Conservation (phyloP, 2,797 vertebrate species). For the Lycodopsis pacificus region DNA sequence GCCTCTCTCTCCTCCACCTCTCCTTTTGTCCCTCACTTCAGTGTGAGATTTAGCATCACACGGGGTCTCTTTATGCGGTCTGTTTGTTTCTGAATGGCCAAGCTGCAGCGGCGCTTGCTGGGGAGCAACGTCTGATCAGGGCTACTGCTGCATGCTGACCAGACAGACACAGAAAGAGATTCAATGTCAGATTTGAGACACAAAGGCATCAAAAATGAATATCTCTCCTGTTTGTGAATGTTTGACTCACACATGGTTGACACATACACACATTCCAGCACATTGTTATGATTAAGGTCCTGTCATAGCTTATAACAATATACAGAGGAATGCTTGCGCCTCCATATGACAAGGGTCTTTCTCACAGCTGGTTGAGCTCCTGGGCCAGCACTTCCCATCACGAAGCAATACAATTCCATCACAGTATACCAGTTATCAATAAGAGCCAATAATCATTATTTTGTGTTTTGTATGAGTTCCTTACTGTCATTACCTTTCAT, state of each 20-base stretch:
- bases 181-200: conserved; percentile 11
- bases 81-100: conserved; percentile 67
- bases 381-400: conserved; percentile 40
- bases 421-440: conserved; percentile 11
- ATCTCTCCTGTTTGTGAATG: not conserved
- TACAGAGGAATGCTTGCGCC: conserved; percentile 38
- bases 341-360: conserved; percentile 20
- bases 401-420: conserved; percentile 45
- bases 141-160: not conserved
- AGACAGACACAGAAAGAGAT: conserved; percentile 17
- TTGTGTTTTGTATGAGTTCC: not conserved
- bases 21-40: conserved; percentile 47
- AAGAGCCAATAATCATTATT: conserved; percentile 15
- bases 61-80: conserved; percentile 66
- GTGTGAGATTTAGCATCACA: conserved; percentile 67
- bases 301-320: conserved; percentile 22
- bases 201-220: not conserved
- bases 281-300: conserved; percentile 42
- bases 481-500: conserved; percentile 1
- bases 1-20: conserved; percentile 10
- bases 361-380: conserved; percentile 44
- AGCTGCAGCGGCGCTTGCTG: conserved; percentile 24
- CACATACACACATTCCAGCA: conserved; percentile 23
- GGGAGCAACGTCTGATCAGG: conserved; percentile 35
- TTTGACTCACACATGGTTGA: conserved; percentile 1